Conservation (phyloP, 2,797 vertebrate genomes). For the Enteromius anoplus region DNA sequence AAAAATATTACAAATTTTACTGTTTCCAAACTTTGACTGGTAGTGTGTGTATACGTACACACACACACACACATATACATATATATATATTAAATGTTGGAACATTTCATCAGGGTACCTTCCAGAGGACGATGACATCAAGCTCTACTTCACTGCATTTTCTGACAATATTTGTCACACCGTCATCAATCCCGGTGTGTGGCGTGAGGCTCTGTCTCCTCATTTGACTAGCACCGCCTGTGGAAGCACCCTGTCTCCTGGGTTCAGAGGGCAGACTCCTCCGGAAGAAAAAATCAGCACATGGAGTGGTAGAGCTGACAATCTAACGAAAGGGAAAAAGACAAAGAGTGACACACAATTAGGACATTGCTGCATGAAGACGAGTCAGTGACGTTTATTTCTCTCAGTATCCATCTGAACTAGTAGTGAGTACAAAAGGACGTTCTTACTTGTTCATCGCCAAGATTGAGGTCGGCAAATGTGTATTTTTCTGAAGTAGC, state of each 20-base stretch:
- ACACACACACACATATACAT: too few species aligned
- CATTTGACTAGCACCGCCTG: constrained; percentile 57
- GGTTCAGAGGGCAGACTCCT: constrained; percentile 74
- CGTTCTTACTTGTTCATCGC: constrained; percentile 88
- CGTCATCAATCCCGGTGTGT: constrained; percentile 59
- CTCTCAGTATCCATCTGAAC: background rate
- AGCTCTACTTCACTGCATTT: constrained; percentile 90
- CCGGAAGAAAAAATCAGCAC: constrained; percentile 95
- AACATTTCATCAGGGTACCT: constrained; percentile 64
- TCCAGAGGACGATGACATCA: constrained; percentile 91
- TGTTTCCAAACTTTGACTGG: too few species aligned
- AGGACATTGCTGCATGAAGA: background rate
- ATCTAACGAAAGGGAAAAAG: constrained; percentile 76
- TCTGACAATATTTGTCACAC: constrained; percentile 76
- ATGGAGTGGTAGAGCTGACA: constrained; percentile 92
- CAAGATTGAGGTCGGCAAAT: constrained; percentile 93
- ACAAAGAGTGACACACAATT: background rate
- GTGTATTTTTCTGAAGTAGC: constrained; percentile 80
- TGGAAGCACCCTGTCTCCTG: constrained; percentile 65
- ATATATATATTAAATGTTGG: background rate
- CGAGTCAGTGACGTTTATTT: background rate
- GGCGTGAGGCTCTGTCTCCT: constrained; percentile 54
- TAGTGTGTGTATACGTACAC: too few species aligned
- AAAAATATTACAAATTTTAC: too few species aligned
- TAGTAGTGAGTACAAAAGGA: background rate